Conservation (phyloP, 2,113 vertebrate genomes). For the Euleptes europaea region DNA sequence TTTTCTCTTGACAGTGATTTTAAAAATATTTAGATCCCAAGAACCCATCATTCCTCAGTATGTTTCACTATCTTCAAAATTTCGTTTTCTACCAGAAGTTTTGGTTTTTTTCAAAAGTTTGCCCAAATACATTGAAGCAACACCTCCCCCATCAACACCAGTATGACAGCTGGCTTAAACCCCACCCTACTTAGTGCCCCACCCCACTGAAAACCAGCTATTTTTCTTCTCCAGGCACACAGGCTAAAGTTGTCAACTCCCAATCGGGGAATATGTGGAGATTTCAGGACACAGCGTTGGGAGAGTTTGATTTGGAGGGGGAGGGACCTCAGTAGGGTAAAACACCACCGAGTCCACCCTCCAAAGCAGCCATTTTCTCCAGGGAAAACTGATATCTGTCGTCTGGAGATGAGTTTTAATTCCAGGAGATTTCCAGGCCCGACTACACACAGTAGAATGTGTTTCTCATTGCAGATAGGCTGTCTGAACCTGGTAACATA, state of each 20-base stretch:
- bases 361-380: no score
- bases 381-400: no score
- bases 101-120: neutral
- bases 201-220: neutral
- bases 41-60: no score
- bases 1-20: neutral
- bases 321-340: no score
- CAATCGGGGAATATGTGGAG: no score
- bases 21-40: neutral
- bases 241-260: no score
- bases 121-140: neutral
- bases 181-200: neutral
- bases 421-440: no score
- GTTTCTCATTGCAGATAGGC: neutral
- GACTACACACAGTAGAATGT: neutral
- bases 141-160: neutral
- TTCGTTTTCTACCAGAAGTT: neutral
- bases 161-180: neutral
- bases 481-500: neutral
- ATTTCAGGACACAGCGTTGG: no score
- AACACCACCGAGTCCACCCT: no score
- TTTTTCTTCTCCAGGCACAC: neutral
- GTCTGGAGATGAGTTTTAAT: no score
- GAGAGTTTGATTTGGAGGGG: no score
- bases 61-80: fast-evolving